Evolutionary conservation across 2,888 invertebrate species (phyloP).

Genomic region (Meandrusa payeni): DNA sequence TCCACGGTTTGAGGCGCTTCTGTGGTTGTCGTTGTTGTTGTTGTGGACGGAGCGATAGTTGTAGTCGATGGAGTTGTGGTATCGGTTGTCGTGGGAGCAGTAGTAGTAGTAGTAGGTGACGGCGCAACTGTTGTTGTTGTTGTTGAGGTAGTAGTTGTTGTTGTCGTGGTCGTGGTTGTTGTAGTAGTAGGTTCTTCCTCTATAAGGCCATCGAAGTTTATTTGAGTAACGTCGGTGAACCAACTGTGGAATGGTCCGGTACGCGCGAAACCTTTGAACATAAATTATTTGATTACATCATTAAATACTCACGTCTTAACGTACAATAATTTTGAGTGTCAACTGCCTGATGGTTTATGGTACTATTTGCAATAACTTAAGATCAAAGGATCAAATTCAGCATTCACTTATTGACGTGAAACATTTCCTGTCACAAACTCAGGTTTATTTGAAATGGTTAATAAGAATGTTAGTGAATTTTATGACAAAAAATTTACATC

Average conservation of each 20-base stretch:
- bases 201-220: conserved; percentile 57
- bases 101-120: conserved; percentile 24
- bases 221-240: conserved; percentile 50
- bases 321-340: too few species aligned
- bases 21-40: conserved; percentile 15
- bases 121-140: conserved; percentile 21
- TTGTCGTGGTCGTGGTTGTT: conserved; percentile 23
- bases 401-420: too few species aligned
- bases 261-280: conserved; percentile 55
- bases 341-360: too few species aligned
- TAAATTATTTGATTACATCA: too few species aligned
- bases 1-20: conserved; percentile 23
- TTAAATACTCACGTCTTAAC: too few species aligned
- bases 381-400: too few species aligned
- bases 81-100: background rate
- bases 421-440: too few species aligned
- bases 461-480: too few species aligned
- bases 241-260: conserved; percentile 63
- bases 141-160: conserved; percentile 13
- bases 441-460: too few species aligned
- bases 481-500: too few species aligned
- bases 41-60: conserved; percentile 11
- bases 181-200: conserved; percentile 34
- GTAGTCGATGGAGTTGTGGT: conserved; percentile 20
- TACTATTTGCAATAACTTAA: too few species aligned